A percentile compares a stretch with the other conserved stretches of the same genome.
These are phyloP conservation scores for Callipepla squamata DNA, from an alignment of 2,113 vertebrate genomes.

Conservation along the genomic window DNA sequence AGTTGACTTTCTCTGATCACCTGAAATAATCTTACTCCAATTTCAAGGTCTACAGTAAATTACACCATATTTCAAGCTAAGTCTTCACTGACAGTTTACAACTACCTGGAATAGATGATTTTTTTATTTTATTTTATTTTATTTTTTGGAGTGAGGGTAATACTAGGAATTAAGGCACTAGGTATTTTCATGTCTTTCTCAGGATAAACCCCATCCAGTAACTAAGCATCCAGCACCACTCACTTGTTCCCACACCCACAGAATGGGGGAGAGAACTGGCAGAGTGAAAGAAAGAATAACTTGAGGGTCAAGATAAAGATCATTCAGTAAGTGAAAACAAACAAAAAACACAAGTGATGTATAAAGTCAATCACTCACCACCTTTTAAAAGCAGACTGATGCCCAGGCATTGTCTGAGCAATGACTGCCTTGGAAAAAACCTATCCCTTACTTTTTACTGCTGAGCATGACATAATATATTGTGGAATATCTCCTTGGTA, in stretches of 20 bases:
- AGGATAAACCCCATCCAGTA: neutral
- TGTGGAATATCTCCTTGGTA: neutral
- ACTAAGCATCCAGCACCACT: neutral
- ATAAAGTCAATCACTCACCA: neutral
- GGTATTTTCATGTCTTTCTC: neutral
- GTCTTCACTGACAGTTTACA: neutral
- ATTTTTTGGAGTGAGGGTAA: neutral
- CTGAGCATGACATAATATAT: neutral
- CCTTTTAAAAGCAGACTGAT: neutral
- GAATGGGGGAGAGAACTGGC: neutral
- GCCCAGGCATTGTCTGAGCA: neutral
- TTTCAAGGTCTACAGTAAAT: neutral
- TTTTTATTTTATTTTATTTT: neutral
- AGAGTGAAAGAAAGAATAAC: neutral
- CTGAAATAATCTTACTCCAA: neutral
- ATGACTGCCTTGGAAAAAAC: neutral
- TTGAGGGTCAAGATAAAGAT: neutral
- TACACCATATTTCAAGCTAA: neutral
- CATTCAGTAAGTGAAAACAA: neutral
- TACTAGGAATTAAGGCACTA: neutral
- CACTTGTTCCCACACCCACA: neutral
- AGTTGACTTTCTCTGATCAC: neutral
- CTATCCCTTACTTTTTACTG: neutral
- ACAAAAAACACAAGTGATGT: neutral
- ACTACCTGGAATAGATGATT: neutral